Conservation (phyloP, 2,797 vertebrate species). For the Tragopan temminckii region DNA sequence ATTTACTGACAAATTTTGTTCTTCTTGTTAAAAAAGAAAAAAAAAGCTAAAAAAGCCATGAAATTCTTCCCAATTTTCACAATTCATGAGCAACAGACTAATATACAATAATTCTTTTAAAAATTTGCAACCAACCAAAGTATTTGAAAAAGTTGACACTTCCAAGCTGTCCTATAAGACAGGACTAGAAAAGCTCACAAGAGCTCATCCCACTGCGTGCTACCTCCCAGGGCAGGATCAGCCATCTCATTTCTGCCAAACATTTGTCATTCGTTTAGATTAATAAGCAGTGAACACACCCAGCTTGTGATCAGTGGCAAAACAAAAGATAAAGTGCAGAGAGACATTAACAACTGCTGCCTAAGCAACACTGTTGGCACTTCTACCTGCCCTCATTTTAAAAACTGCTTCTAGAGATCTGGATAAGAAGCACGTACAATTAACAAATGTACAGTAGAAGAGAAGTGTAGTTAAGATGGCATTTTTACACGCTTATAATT, state of each 20-base stretch:
- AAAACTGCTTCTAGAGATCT: not conserved
- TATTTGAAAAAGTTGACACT: not conserved
- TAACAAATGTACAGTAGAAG: too few relatives aligned
- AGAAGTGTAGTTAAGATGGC: too few relatives aligned
- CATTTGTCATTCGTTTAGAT: not conserved
- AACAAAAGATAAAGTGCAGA: not conserved
- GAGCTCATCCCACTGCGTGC: not conserved
- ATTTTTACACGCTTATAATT: too few relatives aligned
- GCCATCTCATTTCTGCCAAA: not conserved
- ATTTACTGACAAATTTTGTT: not conserved
- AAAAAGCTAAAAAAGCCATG: not conserved
- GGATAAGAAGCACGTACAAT: not conserved
- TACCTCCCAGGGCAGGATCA: not conserved
- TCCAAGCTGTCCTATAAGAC: not conserved
- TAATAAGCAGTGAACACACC: not conserved
- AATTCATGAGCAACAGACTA: not conserved
- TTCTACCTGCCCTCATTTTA: not conserved
- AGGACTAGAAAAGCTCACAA: not conserved
- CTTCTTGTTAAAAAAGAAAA: not conserved
- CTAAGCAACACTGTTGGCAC: not conserved
- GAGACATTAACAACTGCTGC: not conserved
- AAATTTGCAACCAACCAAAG: not conserved
- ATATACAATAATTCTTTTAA: not conserved
- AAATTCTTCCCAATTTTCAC: not conserved
- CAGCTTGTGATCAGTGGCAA: not conserved